These are phyloP conservation scores for Drosophila nigrodunni DNA, from an alignment of 1,140 invertebrate species.

Conservation along the genomic window DNA sequence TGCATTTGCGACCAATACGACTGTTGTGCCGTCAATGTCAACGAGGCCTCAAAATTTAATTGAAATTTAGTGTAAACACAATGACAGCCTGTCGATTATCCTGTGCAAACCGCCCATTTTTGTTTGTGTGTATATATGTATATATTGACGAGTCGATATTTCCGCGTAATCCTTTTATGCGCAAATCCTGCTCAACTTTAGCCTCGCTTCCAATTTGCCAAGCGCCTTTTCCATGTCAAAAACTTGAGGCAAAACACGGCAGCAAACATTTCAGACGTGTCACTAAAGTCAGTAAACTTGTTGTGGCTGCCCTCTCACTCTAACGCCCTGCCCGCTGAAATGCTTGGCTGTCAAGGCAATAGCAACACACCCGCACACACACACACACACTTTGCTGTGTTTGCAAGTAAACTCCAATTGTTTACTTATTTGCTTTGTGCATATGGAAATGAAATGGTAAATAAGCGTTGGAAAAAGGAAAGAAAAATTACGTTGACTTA, in stretches of 20 bases:
- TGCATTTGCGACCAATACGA: conserved; percentile 36
- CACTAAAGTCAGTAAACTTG: conserved; percentile 74
- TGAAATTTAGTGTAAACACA: conserved; percentile 83
- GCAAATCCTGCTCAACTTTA: conserved; percentile 73
- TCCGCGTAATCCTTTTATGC: conserved; percentile 66
- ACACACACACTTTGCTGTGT: conserved; percentile 16
- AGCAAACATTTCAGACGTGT: conserved; percentile 76
- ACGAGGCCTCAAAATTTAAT: conserved; percentile 75
- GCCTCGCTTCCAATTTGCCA: conserved; percentile 73
- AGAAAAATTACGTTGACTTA: conserved; percentile 79
- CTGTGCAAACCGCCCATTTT: conserved; percentile 28
- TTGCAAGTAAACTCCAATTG: conserved; percentile 58
- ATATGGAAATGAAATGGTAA: conserved; percentile 81
- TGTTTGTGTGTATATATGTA: neutral
- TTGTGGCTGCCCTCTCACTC: conserved; percentile 43
- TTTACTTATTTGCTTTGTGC: conserved; percentile 79
- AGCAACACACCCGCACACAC: conserved; percentile 12
- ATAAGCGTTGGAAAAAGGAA: conserved; percentile 63
- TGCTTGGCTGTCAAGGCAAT: conserved; percentile 58
- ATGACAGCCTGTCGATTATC: conserved; percentile 80
- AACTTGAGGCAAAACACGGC: conserved; percentile 49
- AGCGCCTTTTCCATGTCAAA: conserved; percentile 72
- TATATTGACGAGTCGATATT: conserved; percentile 43
- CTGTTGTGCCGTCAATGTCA: conserved; percentile 64
- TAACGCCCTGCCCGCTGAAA: neutral